These are phyloP conservation scores for Siderastrea radians DNA, from an alignment of 92 coral and sea anemone species.

Conservation along the genomic window DNA sequence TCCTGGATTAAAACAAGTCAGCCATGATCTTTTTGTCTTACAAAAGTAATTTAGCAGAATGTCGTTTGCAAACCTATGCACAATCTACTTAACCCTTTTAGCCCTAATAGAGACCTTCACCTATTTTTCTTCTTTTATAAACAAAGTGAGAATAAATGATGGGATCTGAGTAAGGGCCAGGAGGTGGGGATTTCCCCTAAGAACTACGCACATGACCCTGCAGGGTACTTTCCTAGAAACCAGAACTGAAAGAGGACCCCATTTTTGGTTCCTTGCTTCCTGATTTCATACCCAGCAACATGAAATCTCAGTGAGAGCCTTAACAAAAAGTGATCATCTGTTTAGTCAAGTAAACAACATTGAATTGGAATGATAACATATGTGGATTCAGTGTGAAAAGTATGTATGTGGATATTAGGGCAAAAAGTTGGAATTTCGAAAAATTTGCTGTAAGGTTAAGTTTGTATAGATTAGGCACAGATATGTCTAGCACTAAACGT, in stretches of 20 bases:
- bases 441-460: not conserved
- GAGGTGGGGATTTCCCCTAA: not conserved
- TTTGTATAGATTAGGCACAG: not conserved
- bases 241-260: not conserved
- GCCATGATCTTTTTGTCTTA: not conserved
- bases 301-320: not conserved
- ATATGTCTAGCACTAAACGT: not conserved
- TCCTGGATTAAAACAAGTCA: constrained; percentile 1
- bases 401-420: not conserved
- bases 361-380: not conserved
- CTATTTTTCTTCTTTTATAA: too few species aligned
- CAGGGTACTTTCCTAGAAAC: not conserved
- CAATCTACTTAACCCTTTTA: not conserved
- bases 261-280: not conserved
- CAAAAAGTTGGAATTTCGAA: not conserved
- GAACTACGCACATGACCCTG: not conserved
- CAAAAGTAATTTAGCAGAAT: too few species aligned
- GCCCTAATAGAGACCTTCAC: not conserved
- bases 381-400: not conserved
- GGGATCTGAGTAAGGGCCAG: not conserved
- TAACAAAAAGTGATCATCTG: not conserved
- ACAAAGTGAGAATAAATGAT: not conserved
- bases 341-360: not conserved
- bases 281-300: not conserved
- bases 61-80: too few species aligned